Percentiles rank a stretch among this genome's conserved stretches.
These are phyloP conservation scores for Ariopsis seemanni DNA, from an alignment of 2,113 vertebrate species.

Conservation along the genomic window DNA sequence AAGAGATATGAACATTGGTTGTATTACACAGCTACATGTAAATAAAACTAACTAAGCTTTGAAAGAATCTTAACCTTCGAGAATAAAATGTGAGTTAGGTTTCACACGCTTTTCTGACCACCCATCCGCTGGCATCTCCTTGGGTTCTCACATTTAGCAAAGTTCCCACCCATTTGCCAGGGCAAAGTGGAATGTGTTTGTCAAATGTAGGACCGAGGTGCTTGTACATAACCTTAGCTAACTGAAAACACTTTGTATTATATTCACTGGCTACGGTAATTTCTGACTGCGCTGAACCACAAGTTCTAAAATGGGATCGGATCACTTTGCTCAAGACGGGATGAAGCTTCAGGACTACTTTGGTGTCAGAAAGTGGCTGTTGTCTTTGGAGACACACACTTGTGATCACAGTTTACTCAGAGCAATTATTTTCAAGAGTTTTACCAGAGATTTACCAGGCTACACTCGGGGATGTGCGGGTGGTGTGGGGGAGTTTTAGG, in stretches of 20 bases:
- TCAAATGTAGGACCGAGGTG: constrained; percentile 58
- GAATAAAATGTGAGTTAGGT: constrained; percentile 54
- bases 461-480: constrained; percentile 31
- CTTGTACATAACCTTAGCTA: constrained; percentile 59
- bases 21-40: constrained; percentile 58
- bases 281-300: constrained; percentile 52
- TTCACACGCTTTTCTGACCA: constrained; percentile 55
- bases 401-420: constrained; percentile 53
- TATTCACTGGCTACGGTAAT: constrained; percentile 62
- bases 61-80: constrained; percentile 52
- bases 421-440: constrained; percentile 53
- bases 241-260: constrained; percentile 58
- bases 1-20: constrained; percentile 42
- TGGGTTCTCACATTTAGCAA: constrained; percentile 37
- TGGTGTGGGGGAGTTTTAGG: constrained; percentile 36
- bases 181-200: constrained; percentile 60
- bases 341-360: constrained; percentile 58
- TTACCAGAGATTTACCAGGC: constrained; percentile 37
- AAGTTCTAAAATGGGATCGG: constrained; percentile 27
- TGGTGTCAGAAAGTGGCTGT: constrained; percentile 52
- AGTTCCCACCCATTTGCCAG: constrained; percentile 51
- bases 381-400: constrained; percentile 51
- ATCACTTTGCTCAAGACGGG: constrained; percentile 35
- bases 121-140: constrained; percentile 29
- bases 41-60: constrained; percentile 56